A percentile compares a stretch with the other conserved stretches of the same genome.
Evolutionary conservation across 64 coral and sea anemone genomes (phyloP).

Genomic region (Montipora foliosa): DNA sequence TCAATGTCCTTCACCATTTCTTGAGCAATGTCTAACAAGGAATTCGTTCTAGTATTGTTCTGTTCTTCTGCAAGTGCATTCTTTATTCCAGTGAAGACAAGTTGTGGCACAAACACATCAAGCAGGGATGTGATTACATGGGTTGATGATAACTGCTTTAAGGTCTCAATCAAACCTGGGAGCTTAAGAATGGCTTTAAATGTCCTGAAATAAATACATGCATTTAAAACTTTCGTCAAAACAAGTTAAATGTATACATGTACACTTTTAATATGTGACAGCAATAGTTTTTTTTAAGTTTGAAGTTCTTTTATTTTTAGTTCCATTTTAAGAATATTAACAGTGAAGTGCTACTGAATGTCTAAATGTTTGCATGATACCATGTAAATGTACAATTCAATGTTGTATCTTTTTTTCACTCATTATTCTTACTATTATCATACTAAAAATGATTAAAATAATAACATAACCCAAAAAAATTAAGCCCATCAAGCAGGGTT

Average conservation of each 20-base stretch:
- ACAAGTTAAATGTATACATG: neutral
- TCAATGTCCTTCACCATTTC: neutral
- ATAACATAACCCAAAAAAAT: no score
- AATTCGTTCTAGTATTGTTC: neutral
- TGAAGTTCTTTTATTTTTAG: no score
- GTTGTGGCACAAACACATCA: constrained; percentile 59
- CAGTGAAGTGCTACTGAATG: no score
- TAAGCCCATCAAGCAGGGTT: no score
- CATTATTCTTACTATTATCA: no score
- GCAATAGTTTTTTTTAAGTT: no score
- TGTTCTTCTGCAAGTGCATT: constrained; percentile 3
- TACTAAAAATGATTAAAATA: no score
- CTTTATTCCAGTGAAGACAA: constrained; percentile 21
- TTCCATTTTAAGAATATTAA: no score
- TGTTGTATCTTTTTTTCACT: no score
- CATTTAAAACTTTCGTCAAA: neutral
- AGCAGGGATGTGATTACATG: constrained; percentile 62
- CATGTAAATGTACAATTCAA: no score
- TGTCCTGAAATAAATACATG: constrained; percentile 5
- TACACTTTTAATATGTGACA: no score
- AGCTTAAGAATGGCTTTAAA: constrained; percentile 43
- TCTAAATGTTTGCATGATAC: no score
- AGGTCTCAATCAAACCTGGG: constrained; percentile 4
- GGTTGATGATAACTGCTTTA: constrained; percentile 31
- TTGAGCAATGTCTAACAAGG: constrained; percentile 10